Conservation (phyloP, 2,797 vertebrate genomes). For the Nasua narica region DNA sequence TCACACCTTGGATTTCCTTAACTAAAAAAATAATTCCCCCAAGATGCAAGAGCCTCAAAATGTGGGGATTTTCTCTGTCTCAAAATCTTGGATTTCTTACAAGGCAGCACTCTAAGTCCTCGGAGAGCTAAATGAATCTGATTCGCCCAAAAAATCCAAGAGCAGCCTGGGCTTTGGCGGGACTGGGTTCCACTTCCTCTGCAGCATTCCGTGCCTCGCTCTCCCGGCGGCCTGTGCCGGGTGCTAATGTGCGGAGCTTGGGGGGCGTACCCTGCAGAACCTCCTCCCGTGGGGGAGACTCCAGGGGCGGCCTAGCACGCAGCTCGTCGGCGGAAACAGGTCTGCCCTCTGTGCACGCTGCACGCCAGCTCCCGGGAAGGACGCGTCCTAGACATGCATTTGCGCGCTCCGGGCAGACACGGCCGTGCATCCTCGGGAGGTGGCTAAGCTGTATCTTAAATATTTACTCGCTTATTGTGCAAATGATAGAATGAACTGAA, state of each 20-base stretch:
- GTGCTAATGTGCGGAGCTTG: rapidly evolving
- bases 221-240: neutral
- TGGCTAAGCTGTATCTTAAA: neutral
- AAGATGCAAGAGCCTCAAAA: neutral
- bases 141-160: neutral
- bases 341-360: rapidly evolving
- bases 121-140: too few species aligned
- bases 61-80: neutral
- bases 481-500: neutral
- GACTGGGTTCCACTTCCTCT: rapidly evolving
- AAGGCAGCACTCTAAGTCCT: neutral
- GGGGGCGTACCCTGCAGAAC: neutral
- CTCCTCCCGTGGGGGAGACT: rapidly evolving
- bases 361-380: rapidly evolving
- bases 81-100: neutral
- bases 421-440: rapidly evolving
- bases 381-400: rapidly evolving
- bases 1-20: neutral
- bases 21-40: neutral
- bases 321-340: rapidly evolving
- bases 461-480: neutral
- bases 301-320: rapidly evolving
- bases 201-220: rapidly evolving
- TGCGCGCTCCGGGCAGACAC: rapidly evolving
- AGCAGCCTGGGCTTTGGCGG: rapidly evolving